Base-by-base conservation (phyloP, 2,888 invertebrate genomes). In the Oscheius sp. region DNA sequence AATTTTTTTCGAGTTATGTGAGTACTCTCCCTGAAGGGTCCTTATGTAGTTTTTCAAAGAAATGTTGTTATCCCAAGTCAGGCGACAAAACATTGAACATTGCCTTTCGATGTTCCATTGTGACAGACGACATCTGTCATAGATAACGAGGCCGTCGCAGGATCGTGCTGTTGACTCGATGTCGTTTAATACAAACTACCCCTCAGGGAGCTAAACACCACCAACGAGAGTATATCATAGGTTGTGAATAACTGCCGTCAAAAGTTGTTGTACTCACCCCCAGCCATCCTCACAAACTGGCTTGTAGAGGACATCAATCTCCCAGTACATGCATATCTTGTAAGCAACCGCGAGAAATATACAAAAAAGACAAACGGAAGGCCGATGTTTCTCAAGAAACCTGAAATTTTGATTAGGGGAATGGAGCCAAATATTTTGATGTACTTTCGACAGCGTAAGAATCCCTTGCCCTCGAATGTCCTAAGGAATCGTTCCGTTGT, bases 261-360 rank as follows among this genome's bases (percentile, higher is more conserved):
- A 25, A 5, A 50, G 23, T 10, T n/a, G n/a, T n/a, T 20, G 33
- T 42, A 72, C 74, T 67, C 4, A 76, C 74, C 58, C 48, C 63
- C 71, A 78, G 20, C 68, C 66, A 20, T 74, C 80, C 4, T 70
- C 50, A 67, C 84, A 84, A 15, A 82, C 45, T 10, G 67, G 68
- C 33, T 81, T 71, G 48, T 72, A 76, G 8, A 71, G 58, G 25
- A 82, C 78, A 42, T 80, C 76, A 15, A 85, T 74, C 63, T 84
- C 84, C 58, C 77, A 84, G 70, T 82, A 85, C n/a, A 76, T 80
- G 69, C 81, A 81, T 45, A 79, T 37, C 70, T 85, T 85, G 74
- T 85, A 85, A 29, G 73, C 70, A 39, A 82, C 71, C 2, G 85
- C 82, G 23, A 82, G 37, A n/a, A 73, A 29, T n/a, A 85, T 73